phyloP scores from a whole-genome alignment of 1,140 invertebrate genomes.

The Bombus consobrinus region DNA sequence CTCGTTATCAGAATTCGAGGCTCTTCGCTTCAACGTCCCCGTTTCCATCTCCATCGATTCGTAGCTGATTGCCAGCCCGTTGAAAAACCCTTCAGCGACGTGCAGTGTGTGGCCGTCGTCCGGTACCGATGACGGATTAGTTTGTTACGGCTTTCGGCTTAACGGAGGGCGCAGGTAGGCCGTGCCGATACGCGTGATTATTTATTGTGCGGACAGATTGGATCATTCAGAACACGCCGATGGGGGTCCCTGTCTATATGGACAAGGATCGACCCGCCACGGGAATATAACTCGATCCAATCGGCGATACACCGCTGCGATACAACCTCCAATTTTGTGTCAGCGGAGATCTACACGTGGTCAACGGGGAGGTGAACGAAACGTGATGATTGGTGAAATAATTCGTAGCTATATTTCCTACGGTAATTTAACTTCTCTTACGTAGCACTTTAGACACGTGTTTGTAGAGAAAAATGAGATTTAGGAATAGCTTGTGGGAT shows the following conservation, averaged over 20 bases:
- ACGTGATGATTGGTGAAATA: slow-evolving; percentile 21
- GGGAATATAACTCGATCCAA: slow-evolving; percentile 68
- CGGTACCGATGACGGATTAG: slow-evolving; percentile 74
- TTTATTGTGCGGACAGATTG: slow-evolving; percentile 76
- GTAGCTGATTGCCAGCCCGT: slow-evolving; percentile 34
- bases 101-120: slow-evolving; percentile 52
- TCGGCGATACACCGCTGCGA: slow-evolving; percentile 43
- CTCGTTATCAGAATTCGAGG: background rate
- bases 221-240: slow-evolving; percentile 73
- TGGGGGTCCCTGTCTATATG: slow-evolving; percentile 57
- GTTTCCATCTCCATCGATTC: slow-evolving; percentile 9
- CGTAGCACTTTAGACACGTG: background rate
- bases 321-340: slow-evolving; percentile 64
- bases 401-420: slow-evolving; percentile 14
- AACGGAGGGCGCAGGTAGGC: slow-evolving; percentile 60
- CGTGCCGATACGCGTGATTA: slow-evolving; percentile 73
- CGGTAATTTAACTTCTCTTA: background rate
- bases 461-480: background rate
- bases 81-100: slow-evolving; percentile 48
- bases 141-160: slow-evolving; percentile 72
- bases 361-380: background rate
- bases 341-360: slow-evolving; percentile 25
- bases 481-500: background rate
- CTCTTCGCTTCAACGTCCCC: background rate
- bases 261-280: slow-evolving; percentile 58